Percentiles rank a stretch among this genome's conserved stretches.
Conservation (phyloP, 2,797 vertebrate species). For the Salarias fasciatus region DNA sequence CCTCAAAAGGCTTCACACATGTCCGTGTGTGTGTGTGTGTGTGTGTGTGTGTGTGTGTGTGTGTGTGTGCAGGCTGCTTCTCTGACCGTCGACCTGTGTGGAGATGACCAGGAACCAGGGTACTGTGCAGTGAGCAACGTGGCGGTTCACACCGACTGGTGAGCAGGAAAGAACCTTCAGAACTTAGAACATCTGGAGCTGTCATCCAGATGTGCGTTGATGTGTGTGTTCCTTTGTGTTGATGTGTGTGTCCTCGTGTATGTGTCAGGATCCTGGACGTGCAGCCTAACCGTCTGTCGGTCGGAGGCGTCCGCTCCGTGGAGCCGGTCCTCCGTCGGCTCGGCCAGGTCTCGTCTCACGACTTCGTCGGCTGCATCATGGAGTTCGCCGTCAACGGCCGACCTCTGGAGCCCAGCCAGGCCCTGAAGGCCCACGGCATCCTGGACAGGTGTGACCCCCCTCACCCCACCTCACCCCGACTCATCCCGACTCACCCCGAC, state of each 20-base stretch:
- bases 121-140: constrained; percentile 95
- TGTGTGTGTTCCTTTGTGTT: constrained; percentile 23
- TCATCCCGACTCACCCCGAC: too few species aligned
- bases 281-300: constrained; percentile 93
- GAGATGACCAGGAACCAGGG: constrained; percentile 92
- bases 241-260: constrained; percentile 1
- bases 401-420: constrained; percentile 96
- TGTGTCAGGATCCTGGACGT: constrained; percentile 92
- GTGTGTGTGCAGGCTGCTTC: constrained; percentile 87
- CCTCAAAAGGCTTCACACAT: too few species aligned
- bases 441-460: constrained; percentile 95
- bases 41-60: constrained; percentile 25
- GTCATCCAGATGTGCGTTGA: too few species aligned
- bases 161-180: too few species aligned
- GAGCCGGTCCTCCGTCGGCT: constrained; percentile 91
- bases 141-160: constrained; percentile 95
- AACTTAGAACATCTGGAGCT: constrained; percentile 11
- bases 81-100: constrained; percentile 93
- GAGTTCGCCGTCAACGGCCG: constrained; percentile 97
- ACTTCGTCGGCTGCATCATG: constrained; percentile 98
- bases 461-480: not conserved
- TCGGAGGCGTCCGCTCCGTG: constrained; percentile 92
- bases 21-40: not conserved
- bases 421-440: constrained; percentile 91
- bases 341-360: constrained; percentile 94